Evolutionary conservation across 2,888 invertebrate genomes (phyloP).

Genomic region (Andrena marginata): DNA sequence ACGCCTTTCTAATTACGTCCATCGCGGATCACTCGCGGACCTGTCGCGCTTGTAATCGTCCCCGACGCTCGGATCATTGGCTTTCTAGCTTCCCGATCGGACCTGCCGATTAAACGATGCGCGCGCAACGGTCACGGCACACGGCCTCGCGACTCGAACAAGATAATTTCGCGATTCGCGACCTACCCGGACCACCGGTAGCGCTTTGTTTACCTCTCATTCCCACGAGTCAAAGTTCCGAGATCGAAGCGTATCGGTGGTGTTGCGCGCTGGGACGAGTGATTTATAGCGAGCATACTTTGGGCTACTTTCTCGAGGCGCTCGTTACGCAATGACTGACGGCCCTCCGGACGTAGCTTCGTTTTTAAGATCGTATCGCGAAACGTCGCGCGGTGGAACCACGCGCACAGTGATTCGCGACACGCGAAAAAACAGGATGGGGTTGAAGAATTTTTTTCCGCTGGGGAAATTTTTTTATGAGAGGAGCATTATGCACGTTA

Average conservation of each 20-base stretch:
- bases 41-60: not conserved
- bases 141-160: too few relatives aligned
- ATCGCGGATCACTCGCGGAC: not conserved
- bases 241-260: slow-evolving; percentile 40
- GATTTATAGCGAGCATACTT: slow-evolving; percentile 54
- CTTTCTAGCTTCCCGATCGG: not conserved
- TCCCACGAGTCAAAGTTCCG: slow-evolving; percentile 43
- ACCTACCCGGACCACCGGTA: not conserved
- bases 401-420: not conserved
- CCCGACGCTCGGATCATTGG: not conserved
- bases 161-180: not conserved
- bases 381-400: not conserved
- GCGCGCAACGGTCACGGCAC: not conserved
- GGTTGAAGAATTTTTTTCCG: too few relatives aligned
- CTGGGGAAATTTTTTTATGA: too few relatives aligned
- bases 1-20: not conserved
- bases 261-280: slow-evolving; percentile 22
- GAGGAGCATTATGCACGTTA: too few relatives aligned
- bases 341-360: slow-evolving; percentile 52
- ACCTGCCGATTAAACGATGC: not conserved
- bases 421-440: not conserved
- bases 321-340: slow-evolving; percentile 58
- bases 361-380: slow-evolving; percentile 35
- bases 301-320: slow-evolving; percentile 66
- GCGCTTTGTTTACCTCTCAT: slow-evolving; percentile 34